A percentile compares a stretch with the other conserved stretches of the same genome.
These are phyloP conservation scores for Actinemys pallida DNA, from an alignment of 2,113 vertebrate species.

Conservation along the genomic window DNA sequence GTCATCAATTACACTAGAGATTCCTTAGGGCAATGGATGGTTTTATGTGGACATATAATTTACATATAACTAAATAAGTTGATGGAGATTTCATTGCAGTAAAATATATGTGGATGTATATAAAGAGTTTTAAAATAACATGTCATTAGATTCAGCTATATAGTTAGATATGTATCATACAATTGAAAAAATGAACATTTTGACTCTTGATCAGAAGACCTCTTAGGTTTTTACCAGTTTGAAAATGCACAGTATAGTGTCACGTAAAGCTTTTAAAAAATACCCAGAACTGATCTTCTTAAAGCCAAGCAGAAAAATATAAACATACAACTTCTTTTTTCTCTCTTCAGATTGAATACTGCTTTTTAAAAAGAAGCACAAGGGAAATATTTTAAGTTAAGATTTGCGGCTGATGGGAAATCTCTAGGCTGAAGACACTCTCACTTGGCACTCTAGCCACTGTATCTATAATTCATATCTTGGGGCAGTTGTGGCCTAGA, in stretches of 20 bases:
- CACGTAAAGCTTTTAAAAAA: not conserved
- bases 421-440: not conserved
- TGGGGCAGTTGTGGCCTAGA: not conserved
- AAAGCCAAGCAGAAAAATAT: not conserved
- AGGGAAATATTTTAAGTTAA: not conserved
- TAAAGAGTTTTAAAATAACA: not conserved
- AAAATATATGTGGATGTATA: not conserved
- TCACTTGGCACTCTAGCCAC: not conserved
- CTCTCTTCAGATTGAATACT: not conserved
- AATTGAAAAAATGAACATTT: not conserved
- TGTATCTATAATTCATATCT: not conserved
- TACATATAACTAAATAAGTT: not conserved
- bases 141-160: not conserved
- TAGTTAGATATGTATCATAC: not conserved
- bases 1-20: not conserved
- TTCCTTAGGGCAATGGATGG: rapidly evolving
- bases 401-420: not conserved
- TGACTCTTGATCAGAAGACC: not conserved
- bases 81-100: not conserved
- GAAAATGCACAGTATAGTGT: not conserved
- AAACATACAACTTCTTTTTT: rapidly evolving
- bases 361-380: not conserved
- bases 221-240: not conserved
- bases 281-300: not conserved
- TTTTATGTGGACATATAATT: not conserved